Evolutionary conservation across 2,888 invertebrate species (phyloP), one percentile per base, ranked within the genome.

Genomic region (Sclerodermus sp.): DNA sequence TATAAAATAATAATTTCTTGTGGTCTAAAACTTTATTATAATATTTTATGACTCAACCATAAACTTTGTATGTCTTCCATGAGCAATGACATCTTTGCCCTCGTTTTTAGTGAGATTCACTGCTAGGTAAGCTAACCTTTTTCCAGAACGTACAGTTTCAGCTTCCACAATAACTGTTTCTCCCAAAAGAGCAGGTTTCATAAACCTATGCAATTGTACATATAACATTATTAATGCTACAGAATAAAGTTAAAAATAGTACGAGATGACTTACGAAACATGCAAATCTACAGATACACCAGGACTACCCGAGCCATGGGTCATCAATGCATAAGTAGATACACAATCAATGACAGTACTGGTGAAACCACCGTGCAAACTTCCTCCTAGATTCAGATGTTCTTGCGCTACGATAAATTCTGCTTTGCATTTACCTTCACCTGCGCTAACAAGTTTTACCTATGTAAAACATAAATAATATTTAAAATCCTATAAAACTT

Each of bases 281-380:
- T 88, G 88, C 29, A 96, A 79, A 70, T 93, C 90, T 16, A 95
- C 87, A 8, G 92, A 91, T 1, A 93, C 90, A 15, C 93, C 93
- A 43, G 89, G 84, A 41, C 81, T 81, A 2, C 82, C 81, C 44
- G 80, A 79, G n/a, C 82, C 83, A 64, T 85, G 83, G 0, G 90
- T 85, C 71, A 89, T 83, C 1, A 95, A 75, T 0, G 92, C 94
- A 70, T 87, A 87, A 0, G 90, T 89, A 1, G 94, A 93, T 16
- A 94, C 75, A 46, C 82, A 80, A 70, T 91, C 91, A 0, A 92
- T 85, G 9, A 95, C 74, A 0, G 91, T 90, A 2, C 91, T 88
- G 2, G 90, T 90, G 65, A 91, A 86, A 5, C 93, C 96, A 1
- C 95, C 95, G 71, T 96, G 96, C 3, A 96, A 76, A 0, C 86